Conservation (phyloP, 2,113 vertebrate genomes). For the Amblyornis subalaris region DNA sequence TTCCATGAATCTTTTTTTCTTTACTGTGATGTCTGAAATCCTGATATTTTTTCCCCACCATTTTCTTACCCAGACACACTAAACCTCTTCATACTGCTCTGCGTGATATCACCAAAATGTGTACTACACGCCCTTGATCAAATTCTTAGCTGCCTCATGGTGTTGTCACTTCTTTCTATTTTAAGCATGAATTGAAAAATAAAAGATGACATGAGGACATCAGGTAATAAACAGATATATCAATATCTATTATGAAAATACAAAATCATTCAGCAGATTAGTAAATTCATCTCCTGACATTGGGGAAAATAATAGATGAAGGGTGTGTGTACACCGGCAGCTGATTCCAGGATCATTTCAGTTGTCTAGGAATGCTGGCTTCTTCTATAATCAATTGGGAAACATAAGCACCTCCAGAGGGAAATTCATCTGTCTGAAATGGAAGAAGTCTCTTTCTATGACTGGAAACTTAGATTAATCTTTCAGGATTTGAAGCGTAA, state of each 20-base stretch:
- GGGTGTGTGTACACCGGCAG: background rate
- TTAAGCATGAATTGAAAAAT: background rate
- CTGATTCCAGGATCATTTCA: background rate
- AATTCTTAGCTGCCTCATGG: background rate
- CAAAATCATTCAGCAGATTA: background rate
- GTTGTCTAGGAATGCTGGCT: background rate
- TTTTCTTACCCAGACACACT: background rate
- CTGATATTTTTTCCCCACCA: background rate
- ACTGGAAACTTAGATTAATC: background rate
- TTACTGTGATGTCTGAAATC: background rate
- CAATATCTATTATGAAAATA: background rate
- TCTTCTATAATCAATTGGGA: background rate
- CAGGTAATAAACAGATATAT: background rate
- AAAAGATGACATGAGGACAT: background rate
- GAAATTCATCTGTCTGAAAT: background rate
- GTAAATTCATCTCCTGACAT: background rate
- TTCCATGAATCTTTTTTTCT: background rate
- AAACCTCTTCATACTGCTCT: background rate
- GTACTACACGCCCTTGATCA: background rate
- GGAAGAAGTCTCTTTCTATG: background rate
- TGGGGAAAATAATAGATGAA: background rate
- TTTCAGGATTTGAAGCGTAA: background rate
- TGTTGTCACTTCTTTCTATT: background rate
- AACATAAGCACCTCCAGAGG: background rate
- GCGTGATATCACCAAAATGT: background rate